These are phyloP conservation scores for Hedychridium roseum DNA, from an alignment of 2,888 invertebrate species.

Conservation along the genomic window DNA sequence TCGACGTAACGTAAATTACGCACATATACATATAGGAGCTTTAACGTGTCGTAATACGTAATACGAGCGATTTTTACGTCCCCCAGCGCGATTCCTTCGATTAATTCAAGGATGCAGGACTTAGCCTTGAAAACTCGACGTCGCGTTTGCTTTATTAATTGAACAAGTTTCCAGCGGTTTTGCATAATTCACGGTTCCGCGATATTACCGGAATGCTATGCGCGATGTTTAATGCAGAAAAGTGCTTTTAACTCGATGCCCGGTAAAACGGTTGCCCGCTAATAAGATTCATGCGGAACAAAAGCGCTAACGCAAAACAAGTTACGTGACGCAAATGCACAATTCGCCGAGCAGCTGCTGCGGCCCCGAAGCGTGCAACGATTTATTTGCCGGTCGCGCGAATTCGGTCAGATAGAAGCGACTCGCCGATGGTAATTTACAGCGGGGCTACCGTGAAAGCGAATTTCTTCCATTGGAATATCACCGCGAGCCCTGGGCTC, in stretches of 20 bases:
- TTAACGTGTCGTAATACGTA: no score
- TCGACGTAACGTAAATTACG: no score
- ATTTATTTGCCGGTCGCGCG: constrained; percentile 33
- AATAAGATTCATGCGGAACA: constrained; percentile 56
- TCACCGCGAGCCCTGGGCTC: no score
- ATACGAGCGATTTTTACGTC: no score
- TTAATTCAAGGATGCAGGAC: no score
- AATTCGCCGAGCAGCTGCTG: constrained; percentile 39
- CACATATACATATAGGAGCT: no score
- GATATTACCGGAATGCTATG: constrained; percentile 16
- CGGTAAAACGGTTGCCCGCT: constrained; percentile 49
- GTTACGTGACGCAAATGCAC: constrained; percentile 57
- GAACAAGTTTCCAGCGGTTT: no score
- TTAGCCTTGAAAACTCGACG: no score
- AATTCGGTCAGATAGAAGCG: constrained; percentile 32
- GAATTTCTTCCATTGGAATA: constrained; percentile 33
- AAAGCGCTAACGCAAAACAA: constrained; percentile 55
- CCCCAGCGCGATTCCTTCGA: no score
- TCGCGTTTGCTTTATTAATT: no score
- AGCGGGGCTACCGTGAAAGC: constrained; percentile 19
- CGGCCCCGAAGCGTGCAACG: constrained; percentile 24
- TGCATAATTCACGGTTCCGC: no score
- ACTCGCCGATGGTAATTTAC: constrained; percentile 26
- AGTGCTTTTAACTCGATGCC: constrained; percentile 51
- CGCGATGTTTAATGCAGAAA: constrained; percentile 43